Conservation (phyloP, 2,113 vertebrate species). For the Phyllostomus hastatus region DNA sequence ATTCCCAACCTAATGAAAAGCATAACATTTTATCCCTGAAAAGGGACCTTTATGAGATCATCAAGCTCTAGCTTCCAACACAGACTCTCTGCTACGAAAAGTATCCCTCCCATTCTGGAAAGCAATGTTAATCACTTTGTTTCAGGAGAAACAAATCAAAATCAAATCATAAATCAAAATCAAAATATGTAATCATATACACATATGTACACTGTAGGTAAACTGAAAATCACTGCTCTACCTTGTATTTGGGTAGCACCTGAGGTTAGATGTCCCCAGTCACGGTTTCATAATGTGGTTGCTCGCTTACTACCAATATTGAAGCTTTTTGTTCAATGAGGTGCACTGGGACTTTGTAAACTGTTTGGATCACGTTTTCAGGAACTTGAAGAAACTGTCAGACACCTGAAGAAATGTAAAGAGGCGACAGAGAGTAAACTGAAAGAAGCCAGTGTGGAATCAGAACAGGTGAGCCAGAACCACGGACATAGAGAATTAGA, state of each 20-base stretch:
- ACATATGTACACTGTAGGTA: not conserved
- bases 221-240: not conserved
- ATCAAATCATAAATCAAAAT: not conserved
- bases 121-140: not conserved
- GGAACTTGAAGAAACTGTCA: slow-evolving; percentile 76
- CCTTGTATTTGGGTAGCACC: not conserved
- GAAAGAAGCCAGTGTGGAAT: slow-evolving; percentile 78
- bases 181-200: not conserved
- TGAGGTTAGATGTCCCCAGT: not conserved
- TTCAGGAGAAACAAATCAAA: not conserved
- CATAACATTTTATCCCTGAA: not conserved
- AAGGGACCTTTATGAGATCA: not conserved
- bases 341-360: not conserved
- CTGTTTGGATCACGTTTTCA: slow-evolving; percentile 32
- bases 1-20: not conserved
- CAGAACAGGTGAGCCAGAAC: slow-evolving; percentile 77
- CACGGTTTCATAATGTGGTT: not conserved
- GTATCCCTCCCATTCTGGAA: not conserved
- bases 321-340: not conserved
- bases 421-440: slow-evolving; percentile 75
- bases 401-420: slow-evolving; percentile 74
- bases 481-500: too few relatives aligned
- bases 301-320: not conserved
- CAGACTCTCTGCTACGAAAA: not conserved
- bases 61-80: not conserved